Evolutionary conservation across 1,140 invertebrate genomes (phyloP), one percentile per base, ranked within the genome.

Genomic region (Aricia agestis): DNA sequence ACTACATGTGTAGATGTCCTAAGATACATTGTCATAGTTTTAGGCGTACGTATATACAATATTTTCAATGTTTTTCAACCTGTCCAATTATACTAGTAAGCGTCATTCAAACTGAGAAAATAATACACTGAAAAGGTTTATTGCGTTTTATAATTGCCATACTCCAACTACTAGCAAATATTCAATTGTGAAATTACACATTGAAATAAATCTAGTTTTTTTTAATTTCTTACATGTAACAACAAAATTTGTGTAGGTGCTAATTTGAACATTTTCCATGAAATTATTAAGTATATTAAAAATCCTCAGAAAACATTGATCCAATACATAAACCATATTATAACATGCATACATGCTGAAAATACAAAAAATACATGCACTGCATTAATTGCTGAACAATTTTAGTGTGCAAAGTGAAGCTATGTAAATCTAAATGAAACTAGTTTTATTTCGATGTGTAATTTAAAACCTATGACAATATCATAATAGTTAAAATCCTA

Each of bases 1-100:
- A 19, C 18, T 63, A 63, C 18, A 63, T 59, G 68, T 61, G 68
- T 32, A 63, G 17, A 61, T 32, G 58, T 61, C 41, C 13, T 36
- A 76, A 71, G 63, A 74, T 70, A 66, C 45, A 74, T 66, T 63
- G 32, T 57, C 41, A 71, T 32, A 73, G 41, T 74, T 70, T 63
- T 71, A 69, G 74, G 72, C 66, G 7, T n/a, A n/a, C 7, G 17
- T 19, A 79, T 84, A 85, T 83, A 80, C 83, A 85, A 85, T 79
- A 75, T 75, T 61, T 65, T 70, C 17, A 70, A 68, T 71, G 68
- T 72, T 69, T 72, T 76, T 76, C 72, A 69, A 71, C 74, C 74
- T 74, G 75, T 71, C 68, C 74, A 81, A 82, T 82, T 82, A 84
- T 78, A 82, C 83, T 85, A 85, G 74, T 84, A 84, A 87, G 85